Evolutionary conservation across 2,113 vertebrate genomes (phyloP).

Genomic region (Oplegnathus fasciatus): DNA sequence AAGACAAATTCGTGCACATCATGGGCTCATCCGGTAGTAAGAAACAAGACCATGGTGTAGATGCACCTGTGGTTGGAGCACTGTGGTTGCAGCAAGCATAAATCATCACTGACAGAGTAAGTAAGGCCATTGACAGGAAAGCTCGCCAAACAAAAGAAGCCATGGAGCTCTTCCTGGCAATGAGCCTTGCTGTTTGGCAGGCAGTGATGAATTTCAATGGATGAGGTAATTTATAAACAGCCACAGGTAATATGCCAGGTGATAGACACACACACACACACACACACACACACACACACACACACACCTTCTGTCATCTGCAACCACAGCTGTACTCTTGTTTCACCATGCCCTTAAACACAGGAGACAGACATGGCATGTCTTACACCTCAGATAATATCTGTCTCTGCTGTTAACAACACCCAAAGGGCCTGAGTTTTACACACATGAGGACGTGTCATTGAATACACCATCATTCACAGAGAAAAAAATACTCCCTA

Average conservation of each 20-base stretch:
- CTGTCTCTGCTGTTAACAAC: slow-evolving; percentile 43
- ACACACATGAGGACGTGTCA: slow-evolving; percentile 36
- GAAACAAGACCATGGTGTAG: slow-evolving; percentile 29
- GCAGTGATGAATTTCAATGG: slow-evolving; percentile 34
- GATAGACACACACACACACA: slow-evolving; percentile 11
- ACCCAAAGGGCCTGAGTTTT: slow-evolving; percentile 28
- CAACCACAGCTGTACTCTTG: slow-evolving; percentile 9
- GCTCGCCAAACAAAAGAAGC: slow-evolving; percentile 50
- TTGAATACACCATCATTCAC: slow-evolving; percentile 33
- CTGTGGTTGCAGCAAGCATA: slow-evolving; percentile 41
- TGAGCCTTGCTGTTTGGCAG: slow-evolving; percentile 42
- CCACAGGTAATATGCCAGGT: slow-evolving; percentile 38
- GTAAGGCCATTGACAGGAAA: slow-evolving; percentile 50
- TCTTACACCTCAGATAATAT: slow-evolving; percentile 43
- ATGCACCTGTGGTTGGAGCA: slow-evolving; percentile 55
- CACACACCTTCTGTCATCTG: neutral
- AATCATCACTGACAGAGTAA: slow-evolving; percentile 58
- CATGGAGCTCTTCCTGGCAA: slow-evolving; percentile 38
- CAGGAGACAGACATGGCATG: slow-evolving; percentile 32
- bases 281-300: no score
- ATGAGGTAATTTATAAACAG: slow-evolving; percentile 36
- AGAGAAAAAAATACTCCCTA: slow-evolving; percentile 7
- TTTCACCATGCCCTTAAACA: slow-evolving; percentile 36
- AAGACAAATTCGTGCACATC: slow-evolving; percentile 20
- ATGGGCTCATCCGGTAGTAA: neutral